These are phyloP conservation scores for Mycalesis mineus DNA, from an alignment of 2,888 invertebrate species.

Conservation along the genomic window DNA sequence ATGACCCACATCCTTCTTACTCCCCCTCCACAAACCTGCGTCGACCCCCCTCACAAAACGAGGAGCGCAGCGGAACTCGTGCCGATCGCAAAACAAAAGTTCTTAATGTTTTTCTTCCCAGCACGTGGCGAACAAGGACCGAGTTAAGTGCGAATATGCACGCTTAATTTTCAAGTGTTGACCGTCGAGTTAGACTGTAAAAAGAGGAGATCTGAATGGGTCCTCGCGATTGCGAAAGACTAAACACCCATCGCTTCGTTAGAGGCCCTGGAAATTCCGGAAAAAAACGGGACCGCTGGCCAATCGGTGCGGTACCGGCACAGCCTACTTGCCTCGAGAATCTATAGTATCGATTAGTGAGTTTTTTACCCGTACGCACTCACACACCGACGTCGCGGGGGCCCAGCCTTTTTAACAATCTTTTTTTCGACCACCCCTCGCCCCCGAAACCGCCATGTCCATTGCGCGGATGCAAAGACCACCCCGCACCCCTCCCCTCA, in stretches of 20 bases:
- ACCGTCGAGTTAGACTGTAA: slow-evolving; percentile 48
- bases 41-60: not conserved
- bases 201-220: slow-evolving; percentile 61
- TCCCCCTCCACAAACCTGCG: not conserved
- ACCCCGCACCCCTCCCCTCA: slow-evolving; percentile 65
- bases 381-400: slow-evolving; percentile 71
- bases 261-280: slow-evolving; percentile 45
- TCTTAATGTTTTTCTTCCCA: slow-evolving; percentile 31
- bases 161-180: slow-evolving; percentile 63
- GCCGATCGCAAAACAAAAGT: slow-evolving; percentile 21
- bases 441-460: slow-evolving; percentile 75
- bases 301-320: slow-evolving; percentile 62
- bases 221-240: slow-evolving; percentile 58
- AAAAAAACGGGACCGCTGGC: slow-evolving; percentile 54
- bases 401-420: slow-evolving; percentile 76
- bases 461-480: slow-evolving; percentile 77
- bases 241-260: slow-evolving; percentile 70
- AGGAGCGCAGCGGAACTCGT: slow-evolving; percentile 14
- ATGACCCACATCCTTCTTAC: slow-evolving; percentile 5
- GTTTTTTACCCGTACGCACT: slow-evolving; percentile 76
- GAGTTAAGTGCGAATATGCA: slow-evolving; percentile 67
- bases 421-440: slow-evolving; percentile 74
- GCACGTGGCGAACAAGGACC: slow-evolving; percentile 47
- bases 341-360: slow-evolving; percentile 78
- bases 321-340: slow-evolving; percentile 75